Evolutionary conservation across 1,140 invertebrate species (phyloP).

Genomic region (Akabosia matsudoensis): DNA sequence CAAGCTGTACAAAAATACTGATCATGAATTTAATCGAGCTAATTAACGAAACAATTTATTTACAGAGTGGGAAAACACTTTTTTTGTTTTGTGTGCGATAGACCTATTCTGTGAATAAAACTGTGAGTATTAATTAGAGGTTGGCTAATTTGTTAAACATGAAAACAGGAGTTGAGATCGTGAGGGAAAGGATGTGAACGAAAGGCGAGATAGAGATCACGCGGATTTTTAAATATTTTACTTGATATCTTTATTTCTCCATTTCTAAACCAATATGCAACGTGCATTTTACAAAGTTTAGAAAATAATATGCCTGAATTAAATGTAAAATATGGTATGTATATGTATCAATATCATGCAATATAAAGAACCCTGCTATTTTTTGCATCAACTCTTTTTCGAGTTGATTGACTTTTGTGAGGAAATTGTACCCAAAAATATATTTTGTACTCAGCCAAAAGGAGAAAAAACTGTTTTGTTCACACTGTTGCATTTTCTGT

Average conservation of each 20-base stretch:
- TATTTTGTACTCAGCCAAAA: background rate
- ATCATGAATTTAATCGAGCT: conserved; percentile 3
- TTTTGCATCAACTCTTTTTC: background rate
- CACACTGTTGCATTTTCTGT: background rate
- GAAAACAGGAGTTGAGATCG: background rate
- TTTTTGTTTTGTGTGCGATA: too few species aligned
- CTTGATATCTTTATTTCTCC: background rate
- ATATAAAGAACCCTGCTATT: background rate
- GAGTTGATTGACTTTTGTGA: conserved; percentile 3
- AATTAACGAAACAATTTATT: background rate
- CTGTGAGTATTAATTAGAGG: background rate
- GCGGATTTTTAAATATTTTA: background rate
- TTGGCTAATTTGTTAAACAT: background rate
- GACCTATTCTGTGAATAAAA: background rate
- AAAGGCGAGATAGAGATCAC: background rate
- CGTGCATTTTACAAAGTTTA: background rate
- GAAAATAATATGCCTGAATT: background rate
- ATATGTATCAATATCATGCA: background rate
- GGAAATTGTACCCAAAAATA: background rate
- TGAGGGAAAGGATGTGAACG: background rate
- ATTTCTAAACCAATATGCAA: background rate
- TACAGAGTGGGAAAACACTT: too few species aligned
- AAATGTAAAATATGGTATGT: background rate
- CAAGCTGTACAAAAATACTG: background rate
- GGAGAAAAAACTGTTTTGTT: background rate